These are phyloP conservation scores for Enoplosus armatus DNA, from an alignment of 2,797 vertebrate species.

Conservation along the genomic window DNA sequence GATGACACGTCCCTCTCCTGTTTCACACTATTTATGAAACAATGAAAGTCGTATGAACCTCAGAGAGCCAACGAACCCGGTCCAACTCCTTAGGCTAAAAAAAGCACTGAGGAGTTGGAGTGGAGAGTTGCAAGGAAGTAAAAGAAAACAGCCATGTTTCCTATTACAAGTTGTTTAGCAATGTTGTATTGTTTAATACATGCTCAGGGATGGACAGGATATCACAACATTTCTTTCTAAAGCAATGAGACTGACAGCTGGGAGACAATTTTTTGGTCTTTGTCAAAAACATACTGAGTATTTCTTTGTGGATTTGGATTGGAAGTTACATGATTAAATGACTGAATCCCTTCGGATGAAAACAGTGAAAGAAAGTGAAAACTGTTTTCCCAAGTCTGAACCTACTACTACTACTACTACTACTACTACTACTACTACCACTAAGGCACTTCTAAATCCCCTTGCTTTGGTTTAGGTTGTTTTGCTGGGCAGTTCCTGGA, in stretches of 20 bases:
- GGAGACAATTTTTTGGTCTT: background rate
- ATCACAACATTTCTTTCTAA: background rate
- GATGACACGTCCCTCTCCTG: constrained; percentile 17
- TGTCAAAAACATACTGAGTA: background rate
- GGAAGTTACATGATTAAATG: constrained; percentile 12
- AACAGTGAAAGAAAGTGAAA: background rate
- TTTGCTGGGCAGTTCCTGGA: constrained; percentile 3
- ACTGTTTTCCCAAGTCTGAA: background rate
- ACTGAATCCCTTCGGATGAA: background rate
- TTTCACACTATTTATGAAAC: constrained; percentile 38
- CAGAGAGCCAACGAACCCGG: constrained; percentile 11
- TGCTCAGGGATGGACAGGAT: background rate
- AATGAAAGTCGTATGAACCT: constrained; percentile 30
- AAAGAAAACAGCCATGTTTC: constrained; percentile 17
- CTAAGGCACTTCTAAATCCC: background rate
- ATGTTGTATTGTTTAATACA: background rate
- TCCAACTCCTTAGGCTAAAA: constrained; percentile 31
- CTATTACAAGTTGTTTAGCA: constrained; percentile 17
- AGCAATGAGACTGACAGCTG: background rate
- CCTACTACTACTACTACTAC: too few relatives aligned
- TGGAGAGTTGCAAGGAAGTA: background rate
- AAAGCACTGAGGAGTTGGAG: constrained; percentile 1
- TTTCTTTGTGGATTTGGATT: constrained; percentile 5
- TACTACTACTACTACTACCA: too few relatives aligned
- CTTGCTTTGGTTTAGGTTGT: too few relatives aligned